Base-by-base conservation (phyloP, 1,140 invertebrate species). In the Pygmarrhopalites habei region DNA sequence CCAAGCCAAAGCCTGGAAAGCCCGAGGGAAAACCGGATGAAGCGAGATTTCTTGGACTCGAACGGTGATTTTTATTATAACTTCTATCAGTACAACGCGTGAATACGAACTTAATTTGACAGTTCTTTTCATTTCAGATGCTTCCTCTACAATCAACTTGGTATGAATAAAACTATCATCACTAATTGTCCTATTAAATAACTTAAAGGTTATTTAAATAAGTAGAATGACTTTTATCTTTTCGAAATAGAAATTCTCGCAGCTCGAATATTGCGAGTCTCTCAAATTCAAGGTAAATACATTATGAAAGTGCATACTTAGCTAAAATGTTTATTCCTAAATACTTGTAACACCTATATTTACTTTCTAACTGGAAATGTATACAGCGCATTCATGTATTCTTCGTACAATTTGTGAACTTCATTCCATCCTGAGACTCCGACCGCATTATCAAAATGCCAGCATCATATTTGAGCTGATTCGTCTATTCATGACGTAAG, bases 381-480 rank as follows among this genome's bases (percentile, higher is more conserved):
- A 41, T 10, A 52, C 41, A 14, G 29, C 64, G 7, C 64, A 65
- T 28, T 32, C 35, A 28, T 70, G 68, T 59, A 17, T 67, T n/a
- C 43, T 67, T 15, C 39, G 62, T 51, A 59, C 65, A 2, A 65
- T 70, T 63, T 70, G 68, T 35, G 65, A 67, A 19, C 21, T 59
- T 1, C 65, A 70, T 39, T 12, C 35, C n/a, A 32, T 70, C 3
- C 5, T 58, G 0, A 49, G 17, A 0, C 62, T 62, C 32, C 60
- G 58, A 12, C 55, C 56, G 1, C 3, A 46, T 19, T 30, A 28
- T 26, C 39, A 43, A 10, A 44, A 29, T 12, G 49, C 57, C 29
- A 63, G 56, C 23, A 39, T 67, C 10, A 15, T 60, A 3, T 67
- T 67, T 49, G 65, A 67, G 46, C 51, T 67, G 3, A 60, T 67